Conservation (phyloP, 2,797 vertebrate species). For the Mormyrus hasselquistii region DNA sequence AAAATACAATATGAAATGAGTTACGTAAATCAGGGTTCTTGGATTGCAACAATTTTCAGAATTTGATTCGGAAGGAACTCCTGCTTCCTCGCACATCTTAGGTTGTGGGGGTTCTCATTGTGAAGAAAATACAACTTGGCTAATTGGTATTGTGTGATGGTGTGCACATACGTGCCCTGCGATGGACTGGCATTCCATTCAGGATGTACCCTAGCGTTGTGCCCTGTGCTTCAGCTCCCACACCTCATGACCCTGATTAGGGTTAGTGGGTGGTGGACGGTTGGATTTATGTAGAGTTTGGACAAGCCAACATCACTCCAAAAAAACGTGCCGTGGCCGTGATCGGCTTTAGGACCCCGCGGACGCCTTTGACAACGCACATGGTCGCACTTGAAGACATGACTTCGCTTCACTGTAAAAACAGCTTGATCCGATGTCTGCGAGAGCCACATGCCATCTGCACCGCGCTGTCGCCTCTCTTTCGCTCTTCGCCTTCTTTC, state of each 20-base stretch:
- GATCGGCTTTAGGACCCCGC: constrained; percentile 59
- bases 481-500: constrained; percentile 11
- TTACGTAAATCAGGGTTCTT: neutral
- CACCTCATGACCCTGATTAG: neutral
- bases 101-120: neutral
- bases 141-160: neutral
- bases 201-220: neutral
- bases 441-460: constrained; percentile 19
- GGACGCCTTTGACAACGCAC: constrained; percentile 46
- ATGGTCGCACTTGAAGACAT: constrained; percentile 56
- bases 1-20: neutral
- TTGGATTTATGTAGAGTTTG: neutral
- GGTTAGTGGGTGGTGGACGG: neutral
- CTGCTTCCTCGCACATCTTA: neutral
- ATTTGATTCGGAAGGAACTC: neutral
- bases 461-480: neutral
- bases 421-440: constrained; percentile 42
- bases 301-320: neutral
- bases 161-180: neutral
- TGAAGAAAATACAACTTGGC: neutral
- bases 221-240: neutral
- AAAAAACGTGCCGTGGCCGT: neutral
- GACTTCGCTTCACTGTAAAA: constrained; percentile 53
- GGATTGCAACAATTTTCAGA: neutral
- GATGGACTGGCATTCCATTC: neutral